Conservation (phyloP, 64 coral and sea anemone species). For the Stichodactyla mertensii region DNA sequence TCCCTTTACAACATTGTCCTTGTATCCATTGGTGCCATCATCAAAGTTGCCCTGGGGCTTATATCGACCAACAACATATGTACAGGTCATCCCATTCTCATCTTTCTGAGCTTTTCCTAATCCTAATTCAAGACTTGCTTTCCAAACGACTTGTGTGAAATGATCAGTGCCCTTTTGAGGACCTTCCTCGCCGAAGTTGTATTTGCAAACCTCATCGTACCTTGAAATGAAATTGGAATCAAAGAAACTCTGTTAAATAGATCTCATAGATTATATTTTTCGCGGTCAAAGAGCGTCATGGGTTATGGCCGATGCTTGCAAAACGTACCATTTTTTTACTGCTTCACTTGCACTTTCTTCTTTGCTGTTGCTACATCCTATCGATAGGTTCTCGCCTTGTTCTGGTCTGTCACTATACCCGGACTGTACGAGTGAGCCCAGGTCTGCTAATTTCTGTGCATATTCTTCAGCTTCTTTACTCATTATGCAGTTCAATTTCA, state of each 20-base stretch:
- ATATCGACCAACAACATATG: slow-evolving; percentile 81
- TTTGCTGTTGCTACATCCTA: slow-evolving; percentile 42
- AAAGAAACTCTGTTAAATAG: not conserved
- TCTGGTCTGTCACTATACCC: slow-evolving; percentile 44
- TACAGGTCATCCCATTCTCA: slow-evolving; percentile 52
- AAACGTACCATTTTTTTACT: slow-evolving; percentile 52
- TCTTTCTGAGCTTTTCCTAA: slow-evolving; percentile 70
- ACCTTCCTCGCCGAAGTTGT: slow-evolving; percentile 45
- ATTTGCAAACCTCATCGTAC: slow-evolving; percentile 91
- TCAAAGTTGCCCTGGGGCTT: slow-evolving; percentile 78
- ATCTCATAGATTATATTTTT: no score
- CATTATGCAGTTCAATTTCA: slow-evolving; percentile 71
- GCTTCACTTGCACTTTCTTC: slow-evolving; percentile 47
- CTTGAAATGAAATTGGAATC: slow-evolving; percentile 21
- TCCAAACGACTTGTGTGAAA: slow-evolving; percentile 89
- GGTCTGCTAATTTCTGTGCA: slow-evolving; percentile 57
- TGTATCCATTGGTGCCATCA: slow-evolving; percentile 19
- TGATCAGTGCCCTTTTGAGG: slow-evolving; percentile 45
- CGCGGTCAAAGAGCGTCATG: not conserved
- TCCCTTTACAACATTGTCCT: slow-evolving; percentile 51
- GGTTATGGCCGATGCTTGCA: not conserved
- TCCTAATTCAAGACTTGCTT: slow-evolving; percentile 73
- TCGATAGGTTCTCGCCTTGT: slow-evolving; percentile 71
- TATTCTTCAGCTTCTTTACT: slow-evolving; percentile 37
- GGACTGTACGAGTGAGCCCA: slow-evolving; percentile 41